Conservation (phyloP, 2,113 vertebrate genomes). For the Atractosteus spatula region DNA sequence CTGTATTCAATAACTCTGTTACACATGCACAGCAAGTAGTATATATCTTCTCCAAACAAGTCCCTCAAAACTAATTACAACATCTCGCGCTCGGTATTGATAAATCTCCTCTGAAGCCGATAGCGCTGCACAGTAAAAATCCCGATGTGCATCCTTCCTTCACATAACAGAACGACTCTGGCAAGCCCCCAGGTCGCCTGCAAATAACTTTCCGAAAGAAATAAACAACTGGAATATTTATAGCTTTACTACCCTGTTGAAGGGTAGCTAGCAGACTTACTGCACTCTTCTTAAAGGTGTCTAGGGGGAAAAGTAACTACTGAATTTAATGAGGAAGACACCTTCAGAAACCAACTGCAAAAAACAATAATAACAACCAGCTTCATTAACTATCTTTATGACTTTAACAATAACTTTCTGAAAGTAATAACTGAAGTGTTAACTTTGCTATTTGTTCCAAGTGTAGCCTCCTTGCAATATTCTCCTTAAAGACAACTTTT, state of each 20-base stretch:
- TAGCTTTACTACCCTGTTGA: neutral
- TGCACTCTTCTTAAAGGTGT: neutral
- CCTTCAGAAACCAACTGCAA: too few species aligned
- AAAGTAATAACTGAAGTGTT: too few species aligned
- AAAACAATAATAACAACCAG: too few species aligned
- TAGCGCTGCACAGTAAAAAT: neutral
- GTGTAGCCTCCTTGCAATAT: too few species aligned
- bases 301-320: neutral
- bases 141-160: neutral
- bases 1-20: neutral
- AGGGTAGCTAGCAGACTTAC: too few species aligned
- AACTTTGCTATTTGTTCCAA: too few species aligned
- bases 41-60: neutral
- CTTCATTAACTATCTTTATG: too few species aligned
- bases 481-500: too few species aligned
- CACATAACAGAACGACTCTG: neutral
- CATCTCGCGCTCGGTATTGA: slow-evolving; percentile 4
- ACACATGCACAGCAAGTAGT: neutral
- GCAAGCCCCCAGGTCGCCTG: neutral
- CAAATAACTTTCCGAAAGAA: slow-evolving; percentile 1
- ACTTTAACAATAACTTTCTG: too few species aligned
- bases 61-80: slow-evolving; percentile 2
- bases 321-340: too few species aligned
- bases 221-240: neutral
- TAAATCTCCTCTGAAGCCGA: neutral